These are phyloP conservation scores for Orchestes rusci DNA, from an alignment of 2,888 invertebrate species.

Conservation along the genomic window DNA sequence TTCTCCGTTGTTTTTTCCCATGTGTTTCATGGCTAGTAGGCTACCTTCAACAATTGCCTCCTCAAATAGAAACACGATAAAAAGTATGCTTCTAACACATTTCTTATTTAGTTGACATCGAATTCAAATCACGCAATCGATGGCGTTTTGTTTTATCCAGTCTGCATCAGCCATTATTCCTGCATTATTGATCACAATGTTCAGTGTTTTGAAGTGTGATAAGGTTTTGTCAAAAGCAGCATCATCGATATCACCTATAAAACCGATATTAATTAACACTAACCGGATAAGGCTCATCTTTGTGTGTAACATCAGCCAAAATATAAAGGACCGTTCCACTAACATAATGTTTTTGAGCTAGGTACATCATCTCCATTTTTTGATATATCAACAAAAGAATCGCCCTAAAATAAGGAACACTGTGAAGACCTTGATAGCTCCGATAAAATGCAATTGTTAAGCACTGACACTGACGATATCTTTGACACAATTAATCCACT, in stretches of 20 bases:
- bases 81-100: background rate
- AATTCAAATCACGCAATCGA: conserved; percentile 40
- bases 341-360: conserved; percentile 56
- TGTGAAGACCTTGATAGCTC: no score
- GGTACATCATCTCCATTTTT: conserved; percentile 53
- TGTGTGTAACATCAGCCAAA: conserved; percentile 66
- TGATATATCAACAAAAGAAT: conserved; percentile 35
- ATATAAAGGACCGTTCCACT: conserved; percentile 61
- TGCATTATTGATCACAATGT: conserved; percentile 64
- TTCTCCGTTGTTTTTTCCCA: conserved; percentile 53
- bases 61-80: conserved; percentile 33
- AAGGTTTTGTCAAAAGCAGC: conserved; percentile 40
- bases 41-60: conserved; percentile 46
- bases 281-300: conserved; percentile 66
- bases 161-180: conserved; percentile 71
- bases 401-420: no score
- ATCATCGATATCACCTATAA: no score
- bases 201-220: conserved; percentile 41
- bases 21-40: conserved; percentile 51
- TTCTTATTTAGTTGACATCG: no score
- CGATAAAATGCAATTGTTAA: no score
- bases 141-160: conserved; percentile 64
- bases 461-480: no score
- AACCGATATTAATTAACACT: no score
- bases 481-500: no score